Evolutionary conservation across 2,797 vertebrate species (phyloP).

Genomic region (Danio albolineatus): DNA sequence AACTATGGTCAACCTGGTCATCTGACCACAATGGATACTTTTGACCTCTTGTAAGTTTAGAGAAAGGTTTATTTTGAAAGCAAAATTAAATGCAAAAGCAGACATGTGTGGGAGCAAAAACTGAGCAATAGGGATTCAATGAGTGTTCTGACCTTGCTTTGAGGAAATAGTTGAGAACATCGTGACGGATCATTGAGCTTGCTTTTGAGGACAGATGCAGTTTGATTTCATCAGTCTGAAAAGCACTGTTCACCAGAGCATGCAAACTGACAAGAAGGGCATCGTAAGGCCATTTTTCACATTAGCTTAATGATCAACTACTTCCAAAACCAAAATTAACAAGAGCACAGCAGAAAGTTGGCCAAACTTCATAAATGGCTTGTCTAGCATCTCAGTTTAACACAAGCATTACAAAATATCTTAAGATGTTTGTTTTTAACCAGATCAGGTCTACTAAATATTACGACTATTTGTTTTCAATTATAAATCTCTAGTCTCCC

Average conservation of each 20-base stretch:
- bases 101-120: background rate
- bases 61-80: background rate
- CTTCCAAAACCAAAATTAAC: background rate
- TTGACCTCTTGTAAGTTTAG: background rate
- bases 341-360: background rate
- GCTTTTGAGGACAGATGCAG: slow-evolving; percentile 25
- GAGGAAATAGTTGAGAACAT: slow-evolving; percentile 11
- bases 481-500: background rate
- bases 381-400: background rate
- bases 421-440: background rate
- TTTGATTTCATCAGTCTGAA: slow-evolving; percentile 33
- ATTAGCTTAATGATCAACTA: slow-evolving; percentile 37
- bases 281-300: slow-evolving; percentile 21
- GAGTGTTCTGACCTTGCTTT: slow-evolving; percentile 43
- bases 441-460: background rate
- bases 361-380: background rate
- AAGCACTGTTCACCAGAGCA: slow-evolving; percentile 22
- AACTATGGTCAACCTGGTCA: background rate
- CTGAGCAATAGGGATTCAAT: background rate
- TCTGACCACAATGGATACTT: background rate
- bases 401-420: background rate
- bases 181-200: slow-evolving; percentile 27
- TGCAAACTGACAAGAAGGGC: slow-evolving; percentile 24
- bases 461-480: background rate
- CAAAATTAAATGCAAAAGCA: slow-evolving; percentile 10